Conservation (phyloP, 2,888 invertebrate genomes). For the Lacanobia oleracea region DNA sequence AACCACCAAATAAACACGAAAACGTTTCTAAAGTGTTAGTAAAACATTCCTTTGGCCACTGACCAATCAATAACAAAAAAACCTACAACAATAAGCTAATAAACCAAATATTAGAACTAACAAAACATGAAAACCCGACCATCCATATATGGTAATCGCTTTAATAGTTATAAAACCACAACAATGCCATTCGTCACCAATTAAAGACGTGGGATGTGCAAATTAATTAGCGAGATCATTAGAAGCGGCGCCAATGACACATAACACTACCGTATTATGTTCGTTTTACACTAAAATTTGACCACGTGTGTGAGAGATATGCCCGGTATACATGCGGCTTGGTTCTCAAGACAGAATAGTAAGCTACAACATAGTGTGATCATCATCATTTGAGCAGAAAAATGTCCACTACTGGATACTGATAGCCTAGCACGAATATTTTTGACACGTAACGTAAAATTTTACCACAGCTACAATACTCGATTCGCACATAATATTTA, state of each 20-base stretch:
- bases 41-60: constrained; percentile 13
- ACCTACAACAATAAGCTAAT: constrained; percentile 16
- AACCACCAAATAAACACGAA: neutral
- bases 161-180: constrained; percentile 65
- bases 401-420: neutral
- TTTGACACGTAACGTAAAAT: too few species aligned
- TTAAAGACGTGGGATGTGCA: constrained; percentile 71
- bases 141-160: constrained; percentile 48
- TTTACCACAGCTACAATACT: too few species aligned
- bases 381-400: neutral
- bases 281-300: constrained; percentile 77
- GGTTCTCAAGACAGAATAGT: neutral
- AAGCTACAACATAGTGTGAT: neutral
- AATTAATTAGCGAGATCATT: constrained; percentile 82
- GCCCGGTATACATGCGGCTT: neutral
- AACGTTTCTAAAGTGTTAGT: neutral
- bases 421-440: too few species aligned
- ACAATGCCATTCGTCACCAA: constrained; percentile 68
- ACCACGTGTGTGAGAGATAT: constrained; percentile 66
- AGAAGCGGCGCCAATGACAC: constrained; percentile 83
- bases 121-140: constrained; percentile 24
- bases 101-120: constrained; percentile 33
- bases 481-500: too few species aligned
- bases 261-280: constrained; percentile 72
- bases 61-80: neutral